A percentile compares a stretch with the other conserved stretches of the same genome.
phyloP scores from a whole-genome alignment of 2,113 vertebrate species.

The Rhagologus leucostigma region DNA sequence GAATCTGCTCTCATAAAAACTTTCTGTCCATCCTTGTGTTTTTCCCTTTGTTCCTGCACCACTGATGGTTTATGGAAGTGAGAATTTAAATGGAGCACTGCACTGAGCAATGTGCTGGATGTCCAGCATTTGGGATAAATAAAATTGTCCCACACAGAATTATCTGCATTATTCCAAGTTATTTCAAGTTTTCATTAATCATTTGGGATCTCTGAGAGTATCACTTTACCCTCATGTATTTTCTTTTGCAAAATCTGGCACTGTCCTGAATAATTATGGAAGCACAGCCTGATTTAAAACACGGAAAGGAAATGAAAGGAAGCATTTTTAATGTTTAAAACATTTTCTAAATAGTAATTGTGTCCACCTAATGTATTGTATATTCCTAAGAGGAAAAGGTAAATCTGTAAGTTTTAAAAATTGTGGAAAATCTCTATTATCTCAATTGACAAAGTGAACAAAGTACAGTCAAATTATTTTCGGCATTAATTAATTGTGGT shows the following conservation, averaged over 20 bases:
- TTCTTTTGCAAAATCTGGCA: background rate
- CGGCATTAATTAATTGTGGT: background rate
- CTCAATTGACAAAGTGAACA: background rate
- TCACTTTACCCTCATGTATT: background rate
- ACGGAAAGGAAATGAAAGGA: too few relatives aligned
- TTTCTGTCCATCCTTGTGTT: background rate
- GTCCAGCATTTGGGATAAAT: background rate
- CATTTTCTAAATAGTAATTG: background rate
- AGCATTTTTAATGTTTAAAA: background rate
- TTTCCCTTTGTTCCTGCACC: background rate
- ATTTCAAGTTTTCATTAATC: background rate
- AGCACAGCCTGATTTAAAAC: background rate
- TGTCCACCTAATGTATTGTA: background rate
- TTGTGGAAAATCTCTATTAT: background rate
- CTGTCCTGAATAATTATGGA: background rate
- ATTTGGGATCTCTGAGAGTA: background rate
- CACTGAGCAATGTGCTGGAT: rapidly evolving
- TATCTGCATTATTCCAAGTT: background rate
- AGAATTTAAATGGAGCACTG: background rate
- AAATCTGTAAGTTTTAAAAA: background rate
- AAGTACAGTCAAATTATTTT: background rate
- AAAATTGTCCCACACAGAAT: background rate
- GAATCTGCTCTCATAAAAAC: background rate
- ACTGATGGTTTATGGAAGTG: background rate
- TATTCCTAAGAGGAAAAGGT: background rate